Percentiles rank a stretch among this genome's conserved stretches.
phyloP scores from a whole-genome alignment of 2,888 invertebrate species.

The Megalurothrips usitatus region DNA sequence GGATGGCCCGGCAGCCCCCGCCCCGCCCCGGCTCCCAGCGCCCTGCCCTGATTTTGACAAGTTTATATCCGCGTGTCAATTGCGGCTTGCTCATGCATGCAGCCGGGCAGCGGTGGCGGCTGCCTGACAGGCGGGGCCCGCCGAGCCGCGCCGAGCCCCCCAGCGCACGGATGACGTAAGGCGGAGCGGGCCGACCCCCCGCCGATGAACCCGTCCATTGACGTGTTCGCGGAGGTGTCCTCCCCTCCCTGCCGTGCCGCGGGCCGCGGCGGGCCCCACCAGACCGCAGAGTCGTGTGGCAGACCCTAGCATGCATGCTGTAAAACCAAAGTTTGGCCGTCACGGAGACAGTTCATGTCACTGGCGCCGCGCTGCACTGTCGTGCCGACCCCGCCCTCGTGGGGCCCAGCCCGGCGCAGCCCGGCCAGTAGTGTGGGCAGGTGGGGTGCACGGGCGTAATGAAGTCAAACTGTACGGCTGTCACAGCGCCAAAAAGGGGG shows the following conservation, averaged over 20 bases:
- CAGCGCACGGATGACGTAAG: background rate
- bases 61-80: slow-evolving; percentile 9
- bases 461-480: background rate
- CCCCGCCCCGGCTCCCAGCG: background rate
- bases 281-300: background rate
- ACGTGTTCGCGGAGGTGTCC: too few species aligned
- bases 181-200: background rate
- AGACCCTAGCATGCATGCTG: slow-evolving; percentile 5
- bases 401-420: background rate
- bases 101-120: background rate
- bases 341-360: slow-evolving; percentile 12
- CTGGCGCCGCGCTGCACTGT: background rate
- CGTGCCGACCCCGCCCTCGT: background rate
- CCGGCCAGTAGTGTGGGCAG: background rate
- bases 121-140: background rate
- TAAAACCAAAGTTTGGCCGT: slow-evolving; percentile 26
- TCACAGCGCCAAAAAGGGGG: background rate
- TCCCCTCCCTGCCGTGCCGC: background rate
- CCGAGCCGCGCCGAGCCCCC: background rate
- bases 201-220: background rate
- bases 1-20: too few species aligned
- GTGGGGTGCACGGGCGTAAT: background rate
- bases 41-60: slow-evolving; percentile 2
- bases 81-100: background rate
- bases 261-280: background rate